These are phyloP conservation scores for Haemorhous mexicanus DNA, from an alignment of 2,113 vertebrate species.

Conservation along the genomic window DNA sequence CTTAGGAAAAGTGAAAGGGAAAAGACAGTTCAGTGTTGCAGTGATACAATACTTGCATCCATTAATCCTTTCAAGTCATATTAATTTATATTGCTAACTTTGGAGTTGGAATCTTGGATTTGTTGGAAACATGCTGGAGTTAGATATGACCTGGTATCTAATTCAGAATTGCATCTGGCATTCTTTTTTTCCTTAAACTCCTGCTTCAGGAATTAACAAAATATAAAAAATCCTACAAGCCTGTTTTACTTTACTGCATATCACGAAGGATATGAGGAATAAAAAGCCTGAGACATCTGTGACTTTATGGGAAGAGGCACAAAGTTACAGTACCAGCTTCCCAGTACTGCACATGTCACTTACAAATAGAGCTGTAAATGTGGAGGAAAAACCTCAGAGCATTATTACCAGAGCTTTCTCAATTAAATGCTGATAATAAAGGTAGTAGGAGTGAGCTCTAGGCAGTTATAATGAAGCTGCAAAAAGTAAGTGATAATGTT, in stretches of 20 bases:
- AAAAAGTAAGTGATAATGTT: slow-evolving; percentile 67
- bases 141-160: not conserved
- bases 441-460: not conserved
- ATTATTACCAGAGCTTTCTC: not conserved
- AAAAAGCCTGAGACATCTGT: not conserved
- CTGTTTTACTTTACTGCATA: not conserved
- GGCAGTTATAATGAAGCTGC: slow-evolving; percentile 23
- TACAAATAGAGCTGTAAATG: slow-evolving; percentile 34
- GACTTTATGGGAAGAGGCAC: not conserved
- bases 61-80: not conserved
- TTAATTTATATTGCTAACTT: not conserved
- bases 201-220: not conserved
- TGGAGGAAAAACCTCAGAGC: not conserved
- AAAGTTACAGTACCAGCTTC: not conserved
- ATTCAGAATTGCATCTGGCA: not conserved
- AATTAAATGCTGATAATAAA: not conserved
- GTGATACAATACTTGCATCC: not conserved
- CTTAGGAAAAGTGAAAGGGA: not conserved
- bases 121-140: not conserved
- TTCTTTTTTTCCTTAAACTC: not conserved
- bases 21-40: not conserved
- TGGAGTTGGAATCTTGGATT: not conserved
- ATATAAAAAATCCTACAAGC: not conserved
- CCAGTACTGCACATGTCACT: not conserved
- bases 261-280: not conserved